Evolutionary conservation across 2,113 vertebrate genomes (phyloP), one percentile per base, ranked within the genome.

Genomic region (Manacus vitellinus): DNA sequence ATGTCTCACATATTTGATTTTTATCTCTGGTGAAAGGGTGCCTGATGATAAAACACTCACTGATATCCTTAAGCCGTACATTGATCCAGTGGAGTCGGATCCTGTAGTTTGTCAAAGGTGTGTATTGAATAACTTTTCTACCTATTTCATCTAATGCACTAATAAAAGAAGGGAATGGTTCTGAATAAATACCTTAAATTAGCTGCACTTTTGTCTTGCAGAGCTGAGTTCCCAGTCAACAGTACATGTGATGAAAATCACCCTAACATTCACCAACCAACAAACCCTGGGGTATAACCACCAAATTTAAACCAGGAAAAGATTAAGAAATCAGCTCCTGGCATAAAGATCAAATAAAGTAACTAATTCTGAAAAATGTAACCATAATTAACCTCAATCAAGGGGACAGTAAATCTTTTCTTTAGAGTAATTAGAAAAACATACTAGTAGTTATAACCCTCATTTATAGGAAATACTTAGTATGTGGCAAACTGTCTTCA

Each of bases 71-170:
- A 98, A 97, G 67, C 77, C 95, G 1, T 99, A 99, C 61, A 97
- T 99, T 96, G 99, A 99, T 96, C 99, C 99, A 24, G 98, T 98
- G 85, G 98, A 99, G 61, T 99, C 99, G 11, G 99, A 99, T 97
- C 99, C 99, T 86, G 98, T 99, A 41, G 97, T 97, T 90, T 98
- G 98, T 79, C 99, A 99, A 90, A 99, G 98, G 99, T 99, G 97
- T 76, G 95, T 93, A 83, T 89, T 54, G 79, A 93, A 70, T 90
- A 85, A 82, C 31, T 91, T 70, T 65, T n/a, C 62, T 88, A 30
- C n/a, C 41, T 55, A 2, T 28, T 62, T 91, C 19, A 8, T 66
- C 10, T 62, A 30, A 39, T 65, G 41, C 30, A 8, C 41, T 79
- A 58, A 35, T 63, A 43, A 85, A 95, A 84, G 41, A 59, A 56